A percentile compares a stretch with the other conserved stretches of the same genome.
Evolutionary conservation across 2,797 vertebrate species (phyloP).

Genomic region (Bufotes viridis): DNA sequence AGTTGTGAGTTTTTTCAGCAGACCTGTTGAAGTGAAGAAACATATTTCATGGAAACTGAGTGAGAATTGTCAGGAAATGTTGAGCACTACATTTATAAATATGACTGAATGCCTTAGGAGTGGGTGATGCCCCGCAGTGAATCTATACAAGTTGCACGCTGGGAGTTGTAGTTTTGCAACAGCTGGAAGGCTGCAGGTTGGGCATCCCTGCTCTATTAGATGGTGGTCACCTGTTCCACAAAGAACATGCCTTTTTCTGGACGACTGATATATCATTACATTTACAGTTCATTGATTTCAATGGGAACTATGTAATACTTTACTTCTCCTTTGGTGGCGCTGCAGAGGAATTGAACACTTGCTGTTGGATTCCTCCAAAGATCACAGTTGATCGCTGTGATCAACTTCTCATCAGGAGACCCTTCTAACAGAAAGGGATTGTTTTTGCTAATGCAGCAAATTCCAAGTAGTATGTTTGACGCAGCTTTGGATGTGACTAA

Average conservation of each 20-base stretch:
- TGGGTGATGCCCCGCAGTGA: neutral
- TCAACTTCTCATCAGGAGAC: neutral
- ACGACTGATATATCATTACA: neutral
- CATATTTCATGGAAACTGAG: neutral
- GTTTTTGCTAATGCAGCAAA: no score
- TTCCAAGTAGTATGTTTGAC: neutral
- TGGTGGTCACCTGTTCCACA: no score
- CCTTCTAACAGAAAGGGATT: neutral
- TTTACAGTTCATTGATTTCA: neutral
- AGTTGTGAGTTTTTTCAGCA: constrained; percentile 96
- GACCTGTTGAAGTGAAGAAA: constrained; percentile 76
- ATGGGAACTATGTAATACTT: neutral
- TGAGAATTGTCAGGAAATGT: neutral
- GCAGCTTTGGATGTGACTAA: neutral
- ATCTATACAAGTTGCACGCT: no score
- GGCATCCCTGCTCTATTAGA: no score
- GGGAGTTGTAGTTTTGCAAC: no score
- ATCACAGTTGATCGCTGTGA: neutral
- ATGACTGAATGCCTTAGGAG: neutral
- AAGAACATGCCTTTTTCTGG: neutral
- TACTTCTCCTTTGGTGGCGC: neutral
- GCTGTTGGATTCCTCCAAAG: neutral
- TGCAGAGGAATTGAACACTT: neutral
- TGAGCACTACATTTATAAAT: neutral
- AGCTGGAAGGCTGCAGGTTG: no score